phyloP scores from a whole-genome alignment of 2,113 vertebrate species.

The Petromus typicus region DNA sequence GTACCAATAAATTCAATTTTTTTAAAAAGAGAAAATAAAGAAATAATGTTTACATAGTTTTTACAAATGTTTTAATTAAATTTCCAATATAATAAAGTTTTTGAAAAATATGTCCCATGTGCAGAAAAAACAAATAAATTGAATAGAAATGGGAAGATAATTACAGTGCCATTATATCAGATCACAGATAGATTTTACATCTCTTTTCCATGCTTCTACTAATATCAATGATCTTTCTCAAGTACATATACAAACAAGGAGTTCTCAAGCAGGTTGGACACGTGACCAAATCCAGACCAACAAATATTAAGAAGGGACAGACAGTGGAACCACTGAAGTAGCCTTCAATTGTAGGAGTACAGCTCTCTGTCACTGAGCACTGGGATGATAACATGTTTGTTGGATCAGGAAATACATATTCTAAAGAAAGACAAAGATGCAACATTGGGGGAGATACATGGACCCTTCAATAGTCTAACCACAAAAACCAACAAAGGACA shows the following conservation, averaged over 20 bases:
- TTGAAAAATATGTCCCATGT: not conserved
- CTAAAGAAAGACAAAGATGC: not conserved
- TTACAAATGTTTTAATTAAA: not conserved
- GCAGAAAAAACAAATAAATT: not conserved
- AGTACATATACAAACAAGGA: not conserved
- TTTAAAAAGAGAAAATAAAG: not conserved
- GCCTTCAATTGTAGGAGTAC: not conserved
- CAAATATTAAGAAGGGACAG: rapidly evolving
- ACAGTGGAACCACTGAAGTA: not conserved
- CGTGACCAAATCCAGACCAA: not conserved
- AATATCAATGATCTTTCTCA: not conserved
- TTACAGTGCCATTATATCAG: not conserved
- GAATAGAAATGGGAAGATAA: not conserved
- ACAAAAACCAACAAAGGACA: not conserved
- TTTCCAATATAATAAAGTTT: not conserved
- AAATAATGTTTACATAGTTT: not conserved
- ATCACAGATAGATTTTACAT: not conserved
- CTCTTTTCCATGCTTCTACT: not conserved
- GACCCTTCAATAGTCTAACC: not conserved
- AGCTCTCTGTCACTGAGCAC: not conserved
- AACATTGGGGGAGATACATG: not conserved
- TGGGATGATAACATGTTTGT: not conserved
- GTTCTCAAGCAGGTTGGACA: not conserved
- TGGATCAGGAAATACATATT: not conserved
- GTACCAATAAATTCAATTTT: no score